These are phyloP conservation scores for Coleophora deauratella DNA, from an alignment of 2,888 invertebrate species.

Conservation along the genomic window DNA sequence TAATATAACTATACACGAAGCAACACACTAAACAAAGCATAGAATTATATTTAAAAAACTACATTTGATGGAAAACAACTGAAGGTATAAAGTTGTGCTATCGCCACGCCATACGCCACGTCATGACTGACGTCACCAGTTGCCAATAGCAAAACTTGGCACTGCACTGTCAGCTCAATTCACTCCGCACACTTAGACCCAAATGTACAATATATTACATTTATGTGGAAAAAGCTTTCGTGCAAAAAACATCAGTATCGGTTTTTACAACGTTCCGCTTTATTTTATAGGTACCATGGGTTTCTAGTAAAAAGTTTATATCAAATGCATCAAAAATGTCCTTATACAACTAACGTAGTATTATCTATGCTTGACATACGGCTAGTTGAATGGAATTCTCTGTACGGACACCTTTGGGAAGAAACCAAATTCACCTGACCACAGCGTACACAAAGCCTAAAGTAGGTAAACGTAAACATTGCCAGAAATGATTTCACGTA, in stretches of 20 bases:
- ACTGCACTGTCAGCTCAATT: slow-evolving; percentile 65
- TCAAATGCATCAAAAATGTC: slow-evolving; percentile 75
- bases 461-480: slow-evolving; percentile 48
- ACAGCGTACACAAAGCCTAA: slow-evolving; percentile 65
- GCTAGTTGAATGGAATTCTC: slow-evolving; percentile 61
- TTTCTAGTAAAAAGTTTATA: slow-evolving; percentile 73
- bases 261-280: slow-evolving; percentile 64
- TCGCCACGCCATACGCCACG: slow-evolving; percentile 15
- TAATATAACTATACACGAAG: slow-evolving; percentile 68
- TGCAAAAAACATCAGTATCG: slow-evolving; percentile 65
- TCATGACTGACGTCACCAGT: slow-evolving; percentile 31
- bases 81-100: slow-evolving; percentile 43
- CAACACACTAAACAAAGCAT: slow-evolving; percentile 70
- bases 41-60: slow-evolving; percentile 54
- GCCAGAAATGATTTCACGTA: slow-evolving; percentile 61
- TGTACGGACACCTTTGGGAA: slow-evolving; percentile 60
- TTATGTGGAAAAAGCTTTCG: slow-evolving; percentile 64
- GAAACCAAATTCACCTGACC: slow-evolving; percentile 64
- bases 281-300: slow-evolving; percentile 48
- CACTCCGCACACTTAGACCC: slow-evolving; percentile 72
- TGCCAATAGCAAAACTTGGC: slow-evolving; percentile 73
- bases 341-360: slow-evolving; percentile 72
- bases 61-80: slow-evolving; percentile 56
- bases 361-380: slow-evolving; percentile 54
- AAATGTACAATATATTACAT: slow-evolving; percentile 75